phyloP scores from a whole-genome alignment of 30 jellyfish, hydroid and myxozoan species.

The Rhopilema esculentum region DNA sequence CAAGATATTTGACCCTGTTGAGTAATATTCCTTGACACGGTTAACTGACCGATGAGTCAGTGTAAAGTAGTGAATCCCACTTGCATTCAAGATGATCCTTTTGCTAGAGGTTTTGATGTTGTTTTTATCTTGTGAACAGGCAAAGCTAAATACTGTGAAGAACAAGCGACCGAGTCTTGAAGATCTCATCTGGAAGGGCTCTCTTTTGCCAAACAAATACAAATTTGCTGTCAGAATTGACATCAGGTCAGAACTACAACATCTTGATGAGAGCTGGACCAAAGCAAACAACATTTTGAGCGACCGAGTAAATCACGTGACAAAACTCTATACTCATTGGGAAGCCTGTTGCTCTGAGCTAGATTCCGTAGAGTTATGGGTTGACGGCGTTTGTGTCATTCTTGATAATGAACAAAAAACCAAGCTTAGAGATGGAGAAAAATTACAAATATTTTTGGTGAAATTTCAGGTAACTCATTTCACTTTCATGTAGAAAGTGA shows the following conservation, averaged over 20 bases:
- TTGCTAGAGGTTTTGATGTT: neutral
- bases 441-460: conserved; percentile 13
- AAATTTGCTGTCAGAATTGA: conserved; percentile 64
- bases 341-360: conserved; percentile 3
- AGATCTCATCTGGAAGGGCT: conserved; percentile 90
- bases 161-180: conserved; percentile 67
- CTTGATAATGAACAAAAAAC: conserved; percentile 11
- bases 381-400: neutral
- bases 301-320: conserved; percentile 36
- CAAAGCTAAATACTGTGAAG: conserved; percentile 34
- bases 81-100: neutral
- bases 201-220: conserved; percentile 80
- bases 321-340: conserved; percentile 51
- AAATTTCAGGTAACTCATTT: conserved; percentile 38
- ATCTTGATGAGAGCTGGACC: conserved; percentile 68
- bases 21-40: no score
- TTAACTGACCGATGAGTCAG: no score
- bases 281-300: conserved; percentile 5
- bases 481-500: no score
- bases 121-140: conserved; percentile 12
- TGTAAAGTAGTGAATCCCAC: neutral
- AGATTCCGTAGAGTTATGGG: conserved; percentile 23
- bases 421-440: conserved; percentile 45
- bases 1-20: no score
- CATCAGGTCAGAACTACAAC: conserved; percentile 63